Base-by-base conservation (phyloP, 2,113 vertebrate genomes). In the Gasterosteus aculeatus region DNA sequence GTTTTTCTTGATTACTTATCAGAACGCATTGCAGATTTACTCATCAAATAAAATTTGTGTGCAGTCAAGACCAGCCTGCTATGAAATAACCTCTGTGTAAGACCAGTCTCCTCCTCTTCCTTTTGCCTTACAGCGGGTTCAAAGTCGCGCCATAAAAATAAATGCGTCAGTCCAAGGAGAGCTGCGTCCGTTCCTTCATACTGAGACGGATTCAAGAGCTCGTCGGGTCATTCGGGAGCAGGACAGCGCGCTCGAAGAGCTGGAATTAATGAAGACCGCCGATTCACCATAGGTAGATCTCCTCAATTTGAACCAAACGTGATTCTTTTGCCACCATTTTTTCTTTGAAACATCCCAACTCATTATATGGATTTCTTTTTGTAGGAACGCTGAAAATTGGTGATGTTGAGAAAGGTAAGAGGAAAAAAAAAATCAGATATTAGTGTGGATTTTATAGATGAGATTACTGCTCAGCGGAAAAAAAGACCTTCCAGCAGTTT, bases 71-170 rank as follows among this genome's bases (percentile, higher is more conserved):
- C 35, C 44, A 29, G 62, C 53, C 69, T 14, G 16, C 19, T 51
- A 15, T 29, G 38, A 54, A 12, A 54, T 54, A 53, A 35, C 26
- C 22, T 75, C 38, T 42, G 4, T 1, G 10, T 70, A 18, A 57
- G 3, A 44, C 51, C 33, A 1, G 19, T 69, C 19, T 53, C 53
- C 54, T 71, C 74, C 68, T 70, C 71, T 75, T 80, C 39, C 61
- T 79, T 39, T 54, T 9, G 19, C 12, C 35, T 22, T 26, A 41
- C 46, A 49, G 44, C 11, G 1, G 3, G 92, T 89, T 77, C 92
- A 93, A 94, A 94, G 92, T 94, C 92, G 82, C 54, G 56, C 77
- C 85, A 93, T 94, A 94, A 94, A 31, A 93, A 38, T 61, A n/a
- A 33, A 15, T 78, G 0, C 38, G 53, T 47, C 72, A 39, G 53